Percentiles rank a stretch among this genome's conserved stretches.
Evolutionary conservation across 2,113 vertebrate genomes (phyloP).

Genomic region (Ceyx cyanopectus): DNA sequence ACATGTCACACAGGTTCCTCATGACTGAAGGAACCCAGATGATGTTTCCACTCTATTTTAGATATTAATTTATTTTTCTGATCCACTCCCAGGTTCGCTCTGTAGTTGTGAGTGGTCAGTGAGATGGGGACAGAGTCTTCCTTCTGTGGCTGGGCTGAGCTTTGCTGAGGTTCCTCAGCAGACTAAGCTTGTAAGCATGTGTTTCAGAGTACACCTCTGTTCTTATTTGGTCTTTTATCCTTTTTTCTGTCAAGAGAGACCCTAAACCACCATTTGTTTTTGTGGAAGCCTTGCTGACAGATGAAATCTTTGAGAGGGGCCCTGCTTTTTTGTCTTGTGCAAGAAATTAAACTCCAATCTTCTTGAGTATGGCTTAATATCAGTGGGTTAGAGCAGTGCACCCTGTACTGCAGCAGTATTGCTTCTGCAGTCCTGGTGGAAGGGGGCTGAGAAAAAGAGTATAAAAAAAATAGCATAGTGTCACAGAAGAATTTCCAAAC

Average conservation of each 20-base stretch:
- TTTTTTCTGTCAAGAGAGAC: neutral
- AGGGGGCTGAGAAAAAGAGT: neutral
- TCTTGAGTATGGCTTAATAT: neutral
- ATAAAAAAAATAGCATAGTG: neutral
- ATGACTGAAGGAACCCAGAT: neutral
- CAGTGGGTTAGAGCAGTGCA: neutral
- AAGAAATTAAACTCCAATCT: neutral
- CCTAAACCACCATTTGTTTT: neutral
- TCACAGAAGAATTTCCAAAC: neutral
- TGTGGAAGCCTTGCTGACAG: neutral
- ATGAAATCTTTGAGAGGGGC: neutral
- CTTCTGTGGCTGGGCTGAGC: neutral
- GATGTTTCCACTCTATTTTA: neutral
- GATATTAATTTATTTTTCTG: neutral
- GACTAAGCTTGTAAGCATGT: neutral
- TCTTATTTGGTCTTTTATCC: neutral
- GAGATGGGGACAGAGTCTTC: neutral
- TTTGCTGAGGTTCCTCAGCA: neutral
- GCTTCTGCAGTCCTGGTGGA: neutral
- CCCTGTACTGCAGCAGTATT: neutral
- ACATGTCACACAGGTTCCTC: neutral
- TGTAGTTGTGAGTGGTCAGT: neutral
- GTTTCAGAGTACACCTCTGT: neutral
- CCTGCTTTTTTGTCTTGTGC: neutral
- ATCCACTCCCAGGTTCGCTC: neutral